Percentiles rank a stretch among this genome's conserved stretches.
Conservation (phyloP, 2,113 vertebrate genomes). For the Acanthochromis polyacanthus region DNA sequence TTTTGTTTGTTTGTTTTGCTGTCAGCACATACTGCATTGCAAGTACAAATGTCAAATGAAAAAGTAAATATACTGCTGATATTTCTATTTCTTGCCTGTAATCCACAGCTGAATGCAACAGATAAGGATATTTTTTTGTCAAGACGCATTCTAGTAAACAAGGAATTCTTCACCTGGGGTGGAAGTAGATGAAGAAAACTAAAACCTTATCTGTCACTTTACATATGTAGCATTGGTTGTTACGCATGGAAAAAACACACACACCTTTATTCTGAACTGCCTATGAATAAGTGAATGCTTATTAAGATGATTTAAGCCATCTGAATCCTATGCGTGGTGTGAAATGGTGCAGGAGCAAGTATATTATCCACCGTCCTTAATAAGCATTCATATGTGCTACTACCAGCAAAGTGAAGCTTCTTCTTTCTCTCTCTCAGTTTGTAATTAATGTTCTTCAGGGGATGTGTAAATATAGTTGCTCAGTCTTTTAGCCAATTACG, state of each 20-base stretch:
- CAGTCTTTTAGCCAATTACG: conserved; percentile 84
- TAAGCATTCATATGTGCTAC: conserved; percentile 56
- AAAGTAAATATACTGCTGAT: background rate
- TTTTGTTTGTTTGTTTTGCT: background rate
- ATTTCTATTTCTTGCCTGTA: conserved; percentile 7
- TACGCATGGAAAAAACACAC: too few relatives aligned
- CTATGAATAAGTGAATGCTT: conserved; percentile 17
- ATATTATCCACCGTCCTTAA: conserved; percentile 36
- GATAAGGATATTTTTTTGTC: background rate
- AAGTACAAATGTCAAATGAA: background rate
- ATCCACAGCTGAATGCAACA: conserved; percentile 10
- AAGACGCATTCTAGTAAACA: background rate
- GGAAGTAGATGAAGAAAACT: background rate
- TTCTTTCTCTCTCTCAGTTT: conserved; percentile 64
- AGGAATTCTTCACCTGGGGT: conserved; percentile 1
- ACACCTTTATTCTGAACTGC: background rate
- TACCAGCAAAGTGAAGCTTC: conserved; percentile 55
- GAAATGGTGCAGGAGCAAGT: conserved; percentile 13
- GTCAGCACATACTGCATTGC: too few relatives aligned
- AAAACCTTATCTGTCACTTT: background rate
- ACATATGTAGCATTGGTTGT: background rate
- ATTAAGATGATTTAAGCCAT: conserved; percentile 15
- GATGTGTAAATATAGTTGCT: conserved; percentile 83
- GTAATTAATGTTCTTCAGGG: conserved; percentile 84
- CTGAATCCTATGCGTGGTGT: conserved; percentile 4